A percentile compares a stretch with the other conserved stretches of the same genome.
phyloP scores from a whole-genome alignment of 2,113 vertebrate genomes.

The Dicrurus megarhynchus region DNA sequence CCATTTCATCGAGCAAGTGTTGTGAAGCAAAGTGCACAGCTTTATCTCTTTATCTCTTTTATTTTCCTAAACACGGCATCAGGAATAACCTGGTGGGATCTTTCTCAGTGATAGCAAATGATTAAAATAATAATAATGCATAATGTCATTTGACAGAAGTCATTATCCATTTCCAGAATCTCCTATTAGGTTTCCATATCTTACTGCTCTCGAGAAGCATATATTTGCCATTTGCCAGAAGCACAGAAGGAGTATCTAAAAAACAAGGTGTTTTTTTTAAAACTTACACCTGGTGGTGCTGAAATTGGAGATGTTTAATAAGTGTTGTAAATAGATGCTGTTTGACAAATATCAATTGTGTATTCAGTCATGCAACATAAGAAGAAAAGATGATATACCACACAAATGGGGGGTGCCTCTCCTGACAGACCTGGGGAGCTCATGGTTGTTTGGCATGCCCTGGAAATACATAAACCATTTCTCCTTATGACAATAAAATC shows the following conservation, averaged over 20 bases:
- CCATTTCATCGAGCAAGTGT: neutral
- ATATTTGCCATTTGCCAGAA: neutral
- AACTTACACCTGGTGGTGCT: neutral
- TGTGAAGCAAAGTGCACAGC: neutral
- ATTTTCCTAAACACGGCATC: neutral
- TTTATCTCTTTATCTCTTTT: neutral
- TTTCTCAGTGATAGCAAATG: neutral
- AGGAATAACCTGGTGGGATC: neutral
- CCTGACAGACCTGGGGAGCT: neutral
- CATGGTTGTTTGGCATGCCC: neutral
- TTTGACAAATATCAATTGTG: neutral
- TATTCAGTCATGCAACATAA: rapidly evolving
- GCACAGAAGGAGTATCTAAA: neutral
- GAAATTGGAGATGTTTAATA: neutral
- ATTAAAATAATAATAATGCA: constrained; percentile 43
- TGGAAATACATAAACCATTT: neutral
- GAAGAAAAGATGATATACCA: neutral
- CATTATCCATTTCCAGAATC: neutral
- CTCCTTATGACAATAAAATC: neutral
- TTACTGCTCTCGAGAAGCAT: neutral
- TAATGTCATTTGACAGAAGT: neutral
- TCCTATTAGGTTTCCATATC: neutral
- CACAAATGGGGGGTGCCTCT: neutral
- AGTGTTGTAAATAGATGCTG: neutral
- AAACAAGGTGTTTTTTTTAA: neutral